Percentiles rank a stretch among this genome's conserved stretches.
These are phyloP conservation scores for Punctoribates punctum DNA, from an alignment of 2,888 invertebrate genomes.

Conservation along the genomic window DNA sequence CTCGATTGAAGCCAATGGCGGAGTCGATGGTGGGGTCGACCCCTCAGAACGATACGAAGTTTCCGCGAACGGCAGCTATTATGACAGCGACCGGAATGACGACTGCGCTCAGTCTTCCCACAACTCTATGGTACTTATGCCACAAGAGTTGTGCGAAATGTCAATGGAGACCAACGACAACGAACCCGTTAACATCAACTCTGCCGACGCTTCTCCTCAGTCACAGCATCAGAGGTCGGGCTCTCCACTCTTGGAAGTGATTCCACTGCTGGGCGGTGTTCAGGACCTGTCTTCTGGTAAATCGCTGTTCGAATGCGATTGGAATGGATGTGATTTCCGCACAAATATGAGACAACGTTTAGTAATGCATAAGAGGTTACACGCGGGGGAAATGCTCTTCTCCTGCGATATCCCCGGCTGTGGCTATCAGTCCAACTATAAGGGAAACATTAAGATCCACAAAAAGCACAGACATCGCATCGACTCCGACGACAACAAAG, in stretches of 20 bases:
- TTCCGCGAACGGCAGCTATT: background rate
- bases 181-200: background rate
- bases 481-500: slow-evolving; percentile 25
- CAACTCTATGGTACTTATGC: slow-evolving; percentile 35
- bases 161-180: slow-evolving; percentile 41
- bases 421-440: slow-evolving; percentile 41
- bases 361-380: slow-evolving; percentile 39
- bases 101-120: slow-evolving; percentile 17
- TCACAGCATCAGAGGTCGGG: background rate
- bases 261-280: background rate
- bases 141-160: slow-evolving; percentile 39
- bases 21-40: too few species aligned
- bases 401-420: slow-evolving; percentile 37
- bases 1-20: background rate
- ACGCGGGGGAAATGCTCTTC: slow-evolving; percentile 35
- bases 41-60: background rate
- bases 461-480: slow-evolving; percentile 42
- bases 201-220: background rate
- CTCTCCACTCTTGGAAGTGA: background rate
- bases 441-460: slow-evolving; percentile 42
- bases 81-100: background rate
- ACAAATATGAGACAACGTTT: slow-evolving; percentile 41
- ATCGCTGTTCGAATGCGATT: slow-evolving; percentile 38
- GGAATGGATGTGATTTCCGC: slow-evolving; percentile 32
- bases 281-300: slow-evolving; percentile 28